These are phyloP conservation scores for Limnephilus marmoratus DNA, from an alignment of 2,888 invertebrate genomes.

Conservation along the genomic window DNA sequence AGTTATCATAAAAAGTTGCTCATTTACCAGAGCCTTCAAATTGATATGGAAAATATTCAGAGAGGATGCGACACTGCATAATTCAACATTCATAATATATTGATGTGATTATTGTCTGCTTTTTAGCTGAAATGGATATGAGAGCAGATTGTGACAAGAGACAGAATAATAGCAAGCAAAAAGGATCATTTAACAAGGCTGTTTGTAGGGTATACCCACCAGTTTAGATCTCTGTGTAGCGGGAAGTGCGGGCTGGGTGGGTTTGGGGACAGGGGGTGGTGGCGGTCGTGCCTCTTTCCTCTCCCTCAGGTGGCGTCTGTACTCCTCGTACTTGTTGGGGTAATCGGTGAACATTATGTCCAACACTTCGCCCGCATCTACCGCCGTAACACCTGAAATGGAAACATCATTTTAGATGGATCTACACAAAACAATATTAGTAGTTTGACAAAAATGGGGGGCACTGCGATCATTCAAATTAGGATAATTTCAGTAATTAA, in stretches of 20 bases:
- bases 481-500: no score
- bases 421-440: background rate
- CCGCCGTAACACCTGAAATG: slow-evolving; percentile 87
- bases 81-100: no score
- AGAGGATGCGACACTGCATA: no score
- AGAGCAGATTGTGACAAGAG: no score
- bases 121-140: no score
- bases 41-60: no score
- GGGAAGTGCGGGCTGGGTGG: slow-evolving; percentile 33
- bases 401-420: background rate
- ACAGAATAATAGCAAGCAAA: background rate
- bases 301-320: slow-evolving; percentile 84
- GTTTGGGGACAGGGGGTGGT: slow-evolving; percentile 47
- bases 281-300: slow-evolving; percentile 78
- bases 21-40: no score
- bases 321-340: slow-evolving; percentile 95
- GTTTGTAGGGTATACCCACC: slow-evolving; percentile 40
- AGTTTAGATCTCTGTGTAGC: slow-evolving; percentile 62
- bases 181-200: background rate
- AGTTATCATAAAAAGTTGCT: no score
- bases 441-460: background rate
- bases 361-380: slow-evolving; percentile 93
- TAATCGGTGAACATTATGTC: slow-evolving; percentile 98
- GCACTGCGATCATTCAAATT: background rate
- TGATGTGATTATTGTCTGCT: no score